Conservation (phyloP, 64 coral and sea anemone genomes). For the Stichodactyla mertensii region DNA sequence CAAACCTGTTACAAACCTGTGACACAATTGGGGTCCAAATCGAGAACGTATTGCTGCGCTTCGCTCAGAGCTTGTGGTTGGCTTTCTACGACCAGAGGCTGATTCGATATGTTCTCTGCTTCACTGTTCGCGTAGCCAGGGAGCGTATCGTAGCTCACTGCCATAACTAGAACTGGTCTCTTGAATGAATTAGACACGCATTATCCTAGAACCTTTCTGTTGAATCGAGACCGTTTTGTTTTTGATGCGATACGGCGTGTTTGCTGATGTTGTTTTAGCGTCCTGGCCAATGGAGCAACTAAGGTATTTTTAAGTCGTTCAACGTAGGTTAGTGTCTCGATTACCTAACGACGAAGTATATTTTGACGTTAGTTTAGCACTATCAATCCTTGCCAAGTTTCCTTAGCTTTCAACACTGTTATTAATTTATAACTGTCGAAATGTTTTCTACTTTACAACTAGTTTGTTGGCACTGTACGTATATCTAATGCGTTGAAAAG, state of each 20-base stretch:
- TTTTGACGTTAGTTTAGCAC: neutral
- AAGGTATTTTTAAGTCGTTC: neutral
- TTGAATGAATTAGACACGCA: neutral
- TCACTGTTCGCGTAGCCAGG: constrained; percentile 19
- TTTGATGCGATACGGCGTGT: neutral
- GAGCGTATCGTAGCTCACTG: constrained; percentile 30
- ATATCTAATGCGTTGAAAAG: neutral
- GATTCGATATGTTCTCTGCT: neutral
- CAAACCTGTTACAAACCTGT: neutral
- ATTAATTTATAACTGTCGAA: too few species aligned
- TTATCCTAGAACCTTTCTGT: neutral
- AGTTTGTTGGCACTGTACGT: too few species aligned
- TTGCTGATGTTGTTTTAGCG: neutral
- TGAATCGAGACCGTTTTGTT: neutral
- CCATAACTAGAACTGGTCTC: neutral
- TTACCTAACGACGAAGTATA: too few species aligned
- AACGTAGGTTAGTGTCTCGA: too few species aligned
- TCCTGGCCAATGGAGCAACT: neutral
- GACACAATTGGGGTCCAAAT: constrained; percentile 31
- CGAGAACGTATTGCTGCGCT: constrained; percentile 36
- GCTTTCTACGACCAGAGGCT: neutral
- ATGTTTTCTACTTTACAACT: too few species aligned
- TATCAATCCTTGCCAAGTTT: too few species aligned
- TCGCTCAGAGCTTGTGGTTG: constrained; percentile 10
- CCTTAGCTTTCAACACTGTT: too few species aligned